phyloP scores from a whole-genome alignment of 2,888 invertebrate genomes.

The Deilephila porcellus region DNA sequence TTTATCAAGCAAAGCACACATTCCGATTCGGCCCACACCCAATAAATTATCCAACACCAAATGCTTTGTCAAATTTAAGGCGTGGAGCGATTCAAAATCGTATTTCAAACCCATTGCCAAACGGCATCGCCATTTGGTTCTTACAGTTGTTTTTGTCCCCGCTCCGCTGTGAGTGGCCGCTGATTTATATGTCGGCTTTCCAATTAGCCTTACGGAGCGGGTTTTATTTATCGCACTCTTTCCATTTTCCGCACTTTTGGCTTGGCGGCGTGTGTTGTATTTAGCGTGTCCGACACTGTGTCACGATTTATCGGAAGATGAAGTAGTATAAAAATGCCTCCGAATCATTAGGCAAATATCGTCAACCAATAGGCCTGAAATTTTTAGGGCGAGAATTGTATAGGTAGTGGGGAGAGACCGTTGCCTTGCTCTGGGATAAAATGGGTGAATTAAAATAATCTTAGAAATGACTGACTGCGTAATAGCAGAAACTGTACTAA shows the following conservation, averaged over 20 bases:
- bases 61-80: slow-evolving; percentile 28
- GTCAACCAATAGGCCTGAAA: no score
- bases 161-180: slow-evolving; percentile 61
- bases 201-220: slow-evolving; percentile 74
- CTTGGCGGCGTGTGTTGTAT: slow-evolving; percentile 38
- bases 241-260: slow-evolving; percentile 76
- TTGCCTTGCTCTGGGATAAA: no score
- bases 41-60: slow-evolving; percentile 24
- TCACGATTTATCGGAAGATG: slow-evolving; percentile 28
- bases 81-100: slow-evolving; percentile 36
- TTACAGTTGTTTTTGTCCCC: slow-evolving; percentile 65
- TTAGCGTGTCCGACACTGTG: slow-evolving; percentile 38
- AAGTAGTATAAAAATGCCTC: neutral
- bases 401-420: no score
- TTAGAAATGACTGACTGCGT: no score
- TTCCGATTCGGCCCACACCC: slow-evolving; percentile 4
- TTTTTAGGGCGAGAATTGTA: no score
- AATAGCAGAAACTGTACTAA: no score
- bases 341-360: no score
- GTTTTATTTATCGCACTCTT: slow-evolving; percentile 79
- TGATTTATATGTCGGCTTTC: slow-evolving; percentile 80
- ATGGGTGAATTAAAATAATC: no score
- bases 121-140: slow-evolving; percentile 48
- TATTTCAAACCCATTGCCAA: slow-evolving; percentile 52
- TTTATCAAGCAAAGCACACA: neutral